Evolutionary conservation across 2,888 invertebrate species (phyloP).

Genomic region (Cosmopolites sordidus): DNA sequence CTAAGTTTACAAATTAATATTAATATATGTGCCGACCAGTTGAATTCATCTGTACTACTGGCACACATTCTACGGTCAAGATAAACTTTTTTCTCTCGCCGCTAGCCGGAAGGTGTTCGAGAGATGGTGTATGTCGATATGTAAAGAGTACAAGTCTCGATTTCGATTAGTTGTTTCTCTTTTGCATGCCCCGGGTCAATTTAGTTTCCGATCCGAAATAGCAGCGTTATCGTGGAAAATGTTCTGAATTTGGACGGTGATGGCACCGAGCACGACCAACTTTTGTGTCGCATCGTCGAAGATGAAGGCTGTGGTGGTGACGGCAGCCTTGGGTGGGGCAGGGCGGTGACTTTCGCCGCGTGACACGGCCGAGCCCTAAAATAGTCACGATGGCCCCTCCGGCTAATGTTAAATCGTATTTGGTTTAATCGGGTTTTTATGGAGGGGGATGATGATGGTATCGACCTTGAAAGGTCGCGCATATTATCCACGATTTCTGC

Average conservation of each 20-base stretch:
- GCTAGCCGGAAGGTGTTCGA: no score
- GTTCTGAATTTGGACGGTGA: constrained; percentile 9
- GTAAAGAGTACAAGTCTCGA: no score
- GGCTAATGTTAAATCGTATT: no score
- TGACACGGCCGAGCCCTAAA: constrained; percentile 20
- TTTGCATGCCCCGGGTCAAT: constrained; percentile 12
- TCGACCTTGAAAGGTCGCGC: constrained; percentile 11
- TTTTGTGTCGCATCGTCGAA: constrained; percentile 6
- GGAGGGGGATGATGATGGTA: background rate
- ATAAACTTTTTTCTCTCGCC: no score
- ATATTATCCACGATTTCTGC: constrained; percentile 5
- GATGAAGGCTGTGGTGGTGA: no score
- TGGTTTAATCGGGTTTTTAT: no score
- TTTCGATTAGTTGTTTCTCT: background rate
- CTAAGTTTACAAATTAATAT: no score
- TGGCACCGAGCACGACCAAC: constrained; percentile 16
- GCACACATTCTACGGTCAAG: no score
- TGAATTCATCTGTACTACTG: no score
- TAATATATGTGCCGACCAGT: no score
- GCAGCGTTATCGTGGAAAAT: background rate
- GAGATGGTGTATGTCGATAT: no score
- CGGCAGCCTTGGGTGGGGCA: constrained; percentile 19
- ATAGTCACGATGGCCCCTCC: background rate
- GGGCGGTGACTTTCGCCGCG: constrained; percentile 20
- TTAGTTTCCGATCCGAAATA: constrained; percentile 3